phyloP scores from a whole-genome alignment of 2,113 vertebrate species.

The Pollimyrus isidori region DNA sequence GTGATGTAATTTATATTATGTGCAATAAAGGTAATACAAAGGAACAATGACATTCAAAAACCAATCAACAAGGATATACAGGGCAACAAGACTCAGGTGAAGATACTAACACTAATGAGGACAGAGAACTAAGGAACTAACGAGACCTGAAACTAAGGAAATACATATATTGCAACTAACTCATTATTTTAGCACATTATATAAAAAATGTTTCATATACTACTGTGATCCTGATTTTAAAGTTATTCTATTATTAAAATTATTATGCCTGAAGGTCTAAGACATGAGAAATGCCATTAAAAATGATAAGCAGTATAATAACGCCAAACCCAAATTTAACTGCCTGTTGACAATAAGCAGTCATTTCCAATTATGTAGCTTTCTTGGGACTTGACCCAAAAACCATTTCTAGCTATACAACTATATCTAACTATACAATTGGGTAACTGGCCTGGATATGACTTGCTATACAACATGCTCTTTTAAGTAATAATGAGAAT shows the following conservation, averaged over 20 bases:
- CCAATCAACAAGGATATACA: too few species aligned
- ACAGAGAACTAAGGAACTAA: too few species aligned
- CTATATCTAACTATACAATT: neutral
- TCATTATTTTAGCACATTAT: neutral
- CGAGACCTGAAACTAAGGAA: too few species aligned
- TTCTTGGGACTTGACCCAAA: neutral
- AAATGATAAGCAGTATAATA: neutral
- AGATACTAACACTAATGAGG: too few species aligned
- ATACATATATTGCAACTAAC: neutral
- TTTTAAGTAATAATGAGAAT: neutral
- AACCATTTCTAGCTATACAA: neutral
- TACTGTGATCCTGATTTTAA: neutral
- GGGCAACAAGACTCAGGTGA: too few species aligned
- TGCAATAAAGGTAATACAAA: too few species aligned
- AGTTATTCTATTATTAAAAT: neutral
- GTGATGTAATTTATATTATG: too few species aligned
- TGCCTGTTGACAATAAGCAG: neutral
- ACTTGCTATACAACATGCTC: neutral
- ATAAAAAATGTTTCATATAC: neutral
- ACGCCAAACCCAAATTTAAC: neutral
- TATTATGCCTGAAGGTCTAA: neutral
- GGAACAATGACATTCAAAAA: too few species aligned
- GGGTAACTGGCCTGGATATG: neutral
- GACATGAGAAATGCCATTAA: neutral
- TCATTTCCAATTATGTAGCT: neutral